These are phyloP conservation scores for Mormyrus hasselquistii DNA, from an alignment of 2,797 vertebrate genomes.

Conservation along the genomic window DNA sequence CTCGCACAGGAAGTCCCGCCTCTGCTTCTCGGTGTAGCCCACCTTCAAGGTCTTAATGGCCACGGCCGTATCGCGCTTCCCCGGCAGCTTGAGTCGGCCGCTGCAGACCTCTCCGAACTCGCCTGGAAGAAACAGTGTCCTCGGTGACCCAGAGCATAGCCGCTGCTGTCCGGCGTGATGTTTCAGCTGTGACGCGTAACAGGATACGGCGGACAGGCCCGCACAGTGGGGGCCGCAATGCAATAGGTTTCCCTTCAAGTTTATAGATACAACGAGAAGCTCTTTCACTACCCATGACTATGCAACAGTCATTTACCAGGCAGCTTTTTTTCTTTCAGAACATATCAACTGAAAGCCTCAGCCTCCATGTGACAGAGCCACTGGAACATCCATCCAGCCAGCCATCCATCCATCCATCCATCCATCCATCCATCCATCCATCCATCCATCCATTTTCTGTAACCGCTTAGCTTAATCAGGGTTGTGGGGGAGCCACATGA, in stretches of 20 bases:
- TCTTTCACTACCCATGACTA: slow-evolving; percentile 45
- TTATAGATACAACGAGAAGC: slow-evolving; percentile 54
- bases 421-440: neutral
- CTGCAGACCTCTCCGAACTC: slow-evolving; percentile 98
- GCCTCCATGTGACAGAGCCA: slow-evolving; percentile 20
- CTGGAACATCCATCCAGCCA: neutral
- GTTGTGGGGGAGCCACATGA: neutral
- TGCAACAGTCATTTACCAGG: slow-evolving; percentile 42
- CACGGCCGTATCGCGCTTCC: slow-evolving; percentile 86
- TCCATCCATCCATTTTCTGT: neutral
- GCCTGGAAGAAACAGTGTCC: slow-evolving; percentile 57
- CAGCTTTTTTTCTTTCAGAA: neutral
- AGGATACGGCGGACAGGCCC: slow-evolving; percentile 33
- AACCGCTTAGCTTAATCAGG: neutral
- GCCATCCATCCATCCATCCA: neutral
- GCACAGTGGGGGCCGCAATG: slow-evolving; percentile 38
- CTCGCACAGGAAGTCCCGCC: slow-evolving; percentile 93
- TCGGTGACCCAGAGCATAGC: slow-evolving; percentile 32
- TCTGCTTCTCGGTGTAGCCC: slow-evolving; percentile 94
- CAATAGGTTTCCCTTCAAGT: slow-evolving; percentile 54
- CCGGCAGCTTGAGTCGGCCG: slow-evolving; percentile 89
- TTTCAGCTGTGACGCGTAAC: slow-evolving; percentile 47
- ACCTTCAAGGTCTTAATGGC: slow-evolving; percentile 97
- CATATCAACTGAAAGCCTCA: neutral
- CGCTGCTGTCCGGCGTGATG: slow-evolving; percentile 42